Conservation (phyloP, 2,888 invertebrate genomes). For the Autographa pulchrina region DNA sequence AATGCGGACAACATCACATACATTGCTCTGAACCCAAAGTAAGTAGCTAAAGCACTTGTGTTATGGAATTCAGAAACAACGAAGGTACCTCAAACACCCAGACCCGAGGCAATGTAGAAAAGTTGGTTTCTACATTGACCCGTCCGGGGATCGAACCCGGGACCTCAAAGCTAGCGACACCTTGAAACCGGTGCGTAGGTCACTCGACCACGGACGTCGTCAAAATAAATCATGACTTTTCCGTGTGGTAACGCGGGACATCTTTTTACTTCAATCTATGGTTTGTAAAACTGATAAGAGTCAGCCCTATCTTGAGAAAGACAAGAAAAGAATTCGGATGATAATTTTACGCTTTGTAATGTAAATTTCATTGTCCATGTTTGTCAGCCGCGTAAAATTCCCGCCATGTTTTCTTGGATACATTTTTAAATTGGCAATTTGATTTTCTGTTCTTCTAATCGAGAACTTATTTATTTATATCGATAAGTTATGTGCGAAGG, state of each 20-base stretch:
- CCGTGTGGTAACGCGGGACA: background rate
- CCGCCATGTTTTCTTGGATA: slow-evolving; percentile 37
- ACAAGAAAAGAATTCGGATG: slow-evolving; percentile 57
- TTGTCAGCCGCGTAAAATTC: slow-evolving; percentile 50
- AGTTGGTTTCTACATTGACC: no score
- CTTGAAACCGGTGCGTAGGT: no score
- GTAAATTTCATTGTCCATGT: slow-evolving; percentile 62
- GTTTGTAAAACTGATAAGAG: slow-evolving; percentile 8
- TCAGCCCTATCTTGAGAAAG: slow-evolving; percentile 55
- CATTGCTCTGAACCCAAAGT: no score
- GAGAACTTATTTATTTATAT: slow-evolving; percentile 27
- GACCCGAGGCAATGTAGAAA: no score
- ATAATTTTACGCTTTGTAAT: slow-evolving; percentile 67
- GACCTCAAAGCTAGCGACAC: no score
- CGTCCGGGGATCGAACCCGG: no score
- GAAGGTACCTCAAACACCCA: no score
- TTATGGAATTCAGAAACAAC: no score
- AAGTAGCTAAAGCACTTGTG: no score
- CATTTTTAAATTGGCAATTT: slow-evolving; percentile 27
- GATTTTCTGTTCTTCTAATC: slow-evolving; percentile 39
- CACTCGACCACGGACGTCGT: no score
- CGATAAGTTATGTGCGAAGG: slow-evolving; percentile 46
- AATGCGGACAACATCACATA: no score
- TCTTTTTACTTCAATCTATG: background rate
- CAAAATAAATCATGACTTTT: no score